Evolutionary conservation across 2,797 vertebrate genomes (phyloP), one percentile per base, ranked within the genome.

Genomic region (Sternarchorhynchus goeldii): DNA sequence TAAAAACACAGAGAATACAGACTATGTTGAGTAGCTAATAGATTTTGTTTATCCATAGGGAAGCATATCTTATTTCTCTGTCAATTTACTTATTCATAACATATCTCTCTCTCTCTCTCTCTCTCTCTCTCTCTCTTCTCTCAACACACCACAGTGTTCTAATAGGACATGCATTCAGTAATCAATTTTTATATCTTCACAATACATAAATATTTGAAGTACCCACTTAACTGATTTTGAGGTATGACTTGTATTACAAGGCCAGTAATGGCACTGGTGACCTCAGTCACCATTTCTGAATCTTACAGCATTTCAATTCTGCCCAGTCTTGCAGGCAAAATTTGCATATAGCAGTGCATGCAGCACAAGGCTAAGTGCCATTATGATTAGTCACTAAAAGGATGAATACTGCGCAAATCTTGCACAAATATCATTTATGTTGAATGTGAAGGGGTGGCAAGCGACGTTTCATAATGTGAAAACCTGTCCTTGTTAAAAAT

Each of bases 21-120:
- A 80, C 68, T 77, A 55, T 81, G 74, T 60, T 72, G 69, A 70
- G 73, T 70, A 81, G 74, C 77, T 83, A 85, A 85, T 85, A 76
- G 84, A 62, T 60, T 67, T 18, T 78, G 56, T 45, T 77, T 58
- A 74, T 70, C 79, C 65, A 73, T 68, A 76, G 74, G 81, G 79
- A 80, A 77, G 81, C 79, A 79, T 58, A 83, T 77, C 82, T 75
- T 80, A 76, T 80, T 76, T 53, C 17, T 79, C 70, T 62, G 76
- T 73, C 72, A 75, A 76, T 81, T 81, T 74, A 64, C 76, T 68
- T 75, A 81, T 81, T 82, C 77, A 80, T 82, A 73, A 76, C 75
- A 76, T 73, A 36, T 64, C 66, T 50, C 56, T n/a, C 45, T 67
- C 79, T 56, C 25, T 50, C 34, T n/a, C 41, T 65, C 20, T 21